Evolutionary conservation across 2,797 vertebrate species (phyloP), one percentile per base, ranked within the genome.

Genomic region (Scyliorhinus canicula): DNA sequence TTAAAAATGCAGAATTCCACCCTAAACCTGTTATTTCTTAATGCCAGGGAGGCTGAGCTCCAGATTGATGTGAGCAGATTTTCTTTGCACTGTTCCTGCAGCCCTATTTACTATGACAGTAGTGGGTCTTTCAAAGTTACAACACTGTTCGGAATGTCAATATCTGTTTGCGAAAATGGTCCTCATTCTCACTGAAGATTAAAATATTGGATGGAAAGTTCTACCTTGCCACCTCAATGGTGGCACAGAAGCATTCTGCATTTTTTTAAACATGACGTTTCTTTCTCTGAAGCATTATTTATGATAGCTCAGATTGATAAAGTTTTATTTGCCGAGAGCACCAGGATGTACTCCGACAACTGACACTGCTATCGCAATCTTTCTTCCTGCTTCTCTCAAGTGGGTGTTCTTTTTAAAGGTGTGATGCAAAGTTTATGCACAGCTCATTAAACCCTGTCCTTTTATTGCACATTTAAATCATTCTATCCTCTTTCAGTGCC

Each of bases 121-220:
- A 95, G 99, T 98, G 60, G 98, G 60, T 99, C 99, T 97, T 98
- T 99, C 96, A 99, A 96, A n/a, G 97, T 97, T 95, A 99, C 97
- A 95, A 99, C 99, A 96, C 98, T 98, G 95, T 98, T 97, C 57
- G 99, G 99, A 96, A 99, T 99, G 97, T 99, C 99, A 96, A 99
- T 98, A 5, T 98, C 98, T 99, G 99, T 96, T 98, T 99, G 97
- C 99, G 97, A 99, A 98, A 98, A 99, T 99, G 97, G 99, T 99
- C 98, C 99, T 99, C 99, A 99, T 99, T 97, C 99, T 99, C 99
- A n/a, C 35, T n/a, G 71, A n/a, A 3, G 12, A 40, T n/a, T 4
- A 77, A 77, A 3, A 16, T 26, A 47, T 82, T 82, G 44, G 79
- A 44, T 47, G 79, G 77, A 88, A 88, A 55, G 55, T n/a, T 60